Evolutionary conservation across 2,888 invertebrate genomes (phyloP), one percentile per base, ranked within the genome.

Genomic region (Antheraea assamensis): DNA sequence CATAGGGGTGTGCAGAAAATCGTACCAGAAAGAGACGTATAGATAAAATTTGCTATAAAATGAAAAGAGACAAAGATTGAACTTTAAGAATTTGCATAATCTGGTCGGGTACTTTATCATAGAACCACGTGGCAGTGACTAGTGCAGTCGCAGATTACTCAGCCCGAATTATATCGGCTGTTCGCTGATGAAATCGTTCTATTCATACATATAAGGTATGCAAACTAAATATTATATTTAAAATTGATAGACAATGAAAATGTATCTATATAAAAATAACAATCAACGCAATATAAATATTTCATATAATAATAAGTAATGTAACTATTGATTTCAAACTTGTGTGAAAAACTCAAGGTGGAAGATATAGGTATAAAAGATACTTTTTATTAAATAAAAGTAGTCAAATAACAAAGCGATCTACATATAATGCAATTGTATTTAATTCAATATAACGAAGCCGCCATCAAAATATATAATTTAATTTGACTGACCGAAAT

Each of bases 41-140:
- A 82, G 77, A 85, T 75, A 77, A 76, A 74, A 74, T 78, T 80
- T 77, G 73, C 74, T 78, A 75, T 79, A 78, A 70, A 89, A 77
- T 76, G 75, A 85, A 93, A 81, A 80, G 85, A 84, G 90, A 91
- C 77, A 82, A 85, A 80, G 80, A 84, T 86, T 87, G 85, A 92
- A 90, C 90, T 93, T 92, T 86, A 88, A 91, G 89, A 91, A 94
- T 94, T 94, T 94, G 94, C 94, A 94, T 94, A 94, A 94, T 94
- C 94, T 93, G 92, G 87, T 88, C 83, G 90, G 90, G 94, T 87
- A 94, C 93, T 94, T 94, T 94, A 94, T 94, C 94, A 94, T 93
- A 90, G 93, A 90, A 94, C 93, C 94, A 94, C 94, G 94, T 94
- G 94, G 92, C 91, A 90, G 91, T 94, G 94, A 94, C 94, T 94